Evolutionary conservation across 2,113 vertebrate species (phyloP).

Genomic region (Mastomys coucha): DNA sequence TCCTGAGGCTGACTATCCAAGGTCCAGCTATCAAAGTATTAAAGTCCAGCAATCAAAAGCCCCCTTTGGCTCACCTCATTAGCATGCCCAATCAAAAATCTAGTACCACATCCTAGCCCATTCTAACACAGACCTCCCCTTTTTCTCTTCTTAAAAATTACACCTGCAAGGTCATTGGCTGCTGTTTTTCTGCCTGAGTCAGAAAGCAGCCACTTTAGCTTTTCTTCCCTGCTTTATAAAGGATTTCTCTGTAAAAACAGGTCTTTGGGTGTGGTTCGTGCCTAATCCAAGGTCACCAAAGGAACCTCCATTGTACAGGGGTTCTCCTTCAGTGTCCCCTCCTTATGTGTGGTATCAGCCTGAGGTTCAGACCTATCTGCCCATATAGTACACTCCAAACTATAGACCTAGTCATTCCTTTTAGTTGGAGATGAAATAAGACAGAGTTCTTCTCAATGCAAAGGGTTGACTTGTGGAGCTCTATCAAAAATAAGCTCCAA

Average conservation of each 20-base stretch:
- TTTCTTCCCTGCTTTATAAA: neutral
- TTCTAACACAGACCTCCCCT: neutral
- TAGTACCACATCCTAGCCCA: neutral
- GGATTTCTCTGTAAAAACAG: neutral
- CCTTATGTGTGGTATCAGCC: neutral
- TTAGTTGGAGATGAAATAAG: neutral
- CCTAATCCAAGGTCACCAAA: neutral
- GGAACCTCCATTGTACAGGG: neutral
- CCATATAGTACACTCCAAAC: neutral
- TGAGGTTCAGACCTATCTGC: neutral
- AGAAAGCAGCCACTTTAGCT: neutral
- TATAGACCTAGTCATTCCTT: neutral
- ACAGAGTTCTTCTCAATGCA: neutral
- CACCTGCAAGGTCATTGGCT: neutral
- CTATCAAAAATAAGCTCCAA: neutral
- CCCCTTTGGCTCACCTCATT: neutral
- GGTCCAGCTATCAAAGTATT: neutral
- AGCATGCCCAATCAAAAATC: neutral
- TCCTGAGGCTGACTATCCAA: neutral
- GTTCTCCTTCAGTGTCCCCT: neutral
- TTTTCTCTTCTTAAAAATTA: neutral
- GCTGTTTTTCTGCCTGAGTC: neutral
- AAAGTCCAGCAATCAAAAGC: neutral
- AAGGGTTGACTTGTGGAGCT: neutral
- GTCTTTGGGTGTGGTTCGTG: neutral